These are phyloP conservation scores for Lepilemur ruficaudatus DNA, from an alignment of 2,797 vertebrate genomes.

Conservation along the genomic window DNA sequence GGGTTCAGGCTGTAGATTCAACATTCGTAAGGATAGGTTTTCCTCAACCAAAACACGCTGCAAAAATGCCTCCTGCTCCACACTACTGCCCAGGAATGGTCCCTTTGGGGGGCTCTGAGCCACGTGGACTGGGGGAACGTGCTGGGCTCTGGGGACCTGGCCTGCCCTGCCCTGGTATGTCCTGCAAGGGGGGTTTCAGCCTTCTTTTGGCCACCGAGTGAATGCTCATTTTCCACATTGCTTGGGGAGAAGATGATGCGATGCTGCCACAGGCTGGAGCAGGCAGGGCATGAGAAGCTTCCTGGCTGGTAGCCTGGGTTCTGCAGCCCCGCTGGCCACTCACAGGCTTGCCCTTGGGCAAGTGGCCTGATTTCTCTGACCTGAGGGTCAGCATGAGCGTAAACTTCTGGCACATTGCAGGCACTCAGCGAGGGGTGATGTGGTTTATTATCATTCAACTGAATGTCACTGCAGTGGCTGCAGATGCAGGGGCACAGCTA, in stretches of 20 bases:
- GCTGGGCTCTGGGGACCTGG: not conserved
- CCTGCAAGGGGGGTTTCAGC: not conserved
- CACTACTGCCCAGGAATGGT: not conserved
- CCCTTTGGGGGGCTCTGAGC: not conserved
- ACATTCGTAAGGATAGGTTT: not conserved
- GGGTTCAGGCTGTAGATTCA: not conserved
- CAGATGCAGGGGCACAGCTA: not conserved
- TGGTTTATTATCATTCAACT: too few relatives aligned
- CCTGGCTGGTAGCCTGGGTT: not conserved
- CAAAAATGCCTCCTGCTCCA: not conserved
- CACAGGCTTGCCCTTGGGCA: not conserved
- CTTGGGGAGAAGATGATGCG: not conserved
- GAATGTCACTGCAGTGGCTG: accelerated
- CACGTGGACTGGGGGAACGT: not conserved
- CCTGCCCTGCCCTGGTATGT: not conserved
- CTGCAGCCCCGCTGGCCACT: not conserved
- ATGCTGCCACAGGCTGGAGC: not conserved
- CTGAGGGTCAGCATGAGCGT: not conserved
- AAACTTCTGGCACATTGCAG: not conserved
- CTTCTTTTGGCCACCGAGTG: not conserved
- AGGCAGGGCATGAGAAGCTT: not conserved
- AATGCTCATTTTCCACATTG: not conserved
- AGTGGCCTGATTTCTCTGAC: not conserved
- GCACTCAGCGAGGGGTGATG: not conserved
- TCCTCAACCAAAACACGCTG: not conserved